A percentile compares a stretch with the other conserved stretches of the same genome.
phyloP scores from a whole-genome alignment of 64 coral and sea anemone species.

The Trachythela sp. region DNA sequence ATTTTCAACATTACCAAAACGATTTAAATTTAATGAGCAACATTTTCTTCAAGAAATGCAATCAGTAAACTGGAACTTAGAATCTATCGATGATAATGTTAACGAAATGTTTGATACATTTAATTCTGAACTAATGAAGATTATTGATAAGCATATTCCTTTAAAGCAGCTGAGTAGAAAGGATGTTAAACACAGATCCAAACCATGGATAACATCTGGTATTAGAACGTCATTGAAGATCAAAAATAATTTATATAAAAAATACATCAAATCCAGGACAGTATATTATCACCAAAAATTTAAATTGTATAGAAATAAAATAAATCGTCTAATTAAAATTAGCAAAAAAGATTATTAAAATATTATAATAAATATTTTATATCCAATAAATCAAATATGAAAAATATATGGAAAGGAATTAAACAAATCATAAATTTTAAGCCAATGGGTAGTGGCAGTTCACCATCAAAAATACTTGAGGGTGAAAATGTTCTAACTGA shows the following conservation, averaged over 20 bases:
- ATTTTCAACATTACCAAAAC: background rate
- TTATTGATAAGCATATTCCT: conserved; percentile 30
- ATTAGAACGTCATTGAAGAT: background rate
- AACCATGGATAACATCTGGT: conserved; percentile 35
- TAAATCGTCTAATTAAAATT: conserved; percentile 31
- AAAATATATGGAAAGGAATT: background rate
- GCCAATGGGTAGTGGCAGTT: conserved; percentile 1
- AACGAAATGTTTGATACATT: conserved; percentile 37
- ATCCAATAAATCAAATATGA: background rate
- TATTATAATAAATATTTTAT: conserved; percentile 38
- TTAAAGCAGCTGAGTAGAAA: conserved; percentile 42
- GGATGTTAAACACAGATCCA: conserved; percentile 24
- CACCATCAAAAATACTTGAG: too few relatives aligned
- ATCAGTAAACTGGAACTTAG: conserved; percentile 29
- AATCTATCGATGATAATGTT: background rate
- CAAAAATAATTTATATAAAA: conserved; percentile 40
- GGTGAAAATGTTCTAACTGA: too few relatives aligned
- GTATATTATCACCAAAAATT: conserved; percentile 4
- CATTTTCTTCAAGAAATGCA: conserved; percentile 36
- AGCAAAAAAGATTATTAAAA: conserved; percentile 6
- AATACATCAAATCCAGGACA: conserved; percentile 33
- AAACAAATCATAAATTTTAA: background rate
- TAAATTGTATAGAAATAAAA: background rate
- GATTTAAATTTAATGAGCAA: background rate
- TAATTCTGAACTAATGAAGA: conserved; percentile 32